Percentiles rank a stretch among this genome's conserved stretches.
Conservation (phyloP, 2,888 invertebrate species). For the Lasioglossum oenotherae region DNA sequence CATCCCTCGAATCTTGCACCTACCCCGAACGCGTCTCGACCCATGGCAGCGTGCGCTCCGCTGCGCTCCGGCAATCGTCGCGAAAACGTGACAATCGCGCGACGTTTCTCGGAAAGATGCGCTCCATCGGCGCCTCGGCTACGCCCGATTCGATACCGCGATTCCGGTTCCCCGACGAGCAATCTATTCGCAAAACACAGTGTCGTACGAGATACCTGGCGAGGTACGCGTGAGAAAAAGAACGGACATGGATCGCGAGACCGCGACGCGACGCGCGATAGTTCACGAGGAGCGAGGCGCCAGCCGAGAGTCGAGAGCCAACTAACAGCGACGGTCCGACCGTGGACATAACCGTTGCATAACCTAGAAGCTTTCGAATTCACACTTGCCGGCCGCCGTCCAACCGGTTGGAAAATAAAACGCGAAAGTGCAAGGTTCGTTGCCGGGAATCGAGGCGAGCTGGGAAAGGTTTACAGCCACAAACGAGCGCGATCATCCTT, state of each 20-base stretch:
- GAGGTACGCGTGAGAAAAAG: not conserved
- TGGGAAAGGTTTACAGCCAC: not conserved
- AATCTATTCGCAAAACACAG: not conserved
- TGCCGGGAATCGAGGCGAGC: not conserved
- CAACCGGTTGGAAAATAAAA: not conserved
- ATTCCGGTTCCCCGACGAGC: not conserved
- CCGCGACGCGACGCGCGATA: not conserved
- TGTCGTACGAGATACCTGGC: not conserved
- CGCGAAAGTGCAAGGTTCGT: not conserved
- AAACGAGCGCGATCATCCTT: not conserved
- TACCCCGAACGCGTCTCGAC: not conserved
- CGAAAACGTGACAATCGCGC: not conserved
- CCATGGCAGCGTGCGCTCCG: not conserved
- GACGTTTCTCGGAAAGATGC: not conserved
- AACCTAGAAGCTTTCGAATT: slow-evolving; percentile 12
- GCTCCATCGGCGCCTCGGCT: not conserved
- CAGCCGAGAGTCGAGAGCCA: not conserved
- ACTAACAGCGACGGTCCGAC: not conserved
- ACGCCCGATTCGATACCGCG: not conserved
- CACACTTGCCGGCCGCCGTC: not conserved
- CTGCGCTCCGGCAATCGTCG: not conserved
- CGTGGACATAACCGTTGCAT: slow-evolving; percentile 7
- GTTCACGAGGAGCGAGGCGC: not conserved
- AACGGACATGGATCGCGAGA: not conserved
- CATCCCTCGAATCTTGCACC: not conserved